A percentile compares a stretch with the other conserved stretches of the same genome.
These are phyloP conservation scores for Spisula solida DNA, from an alignment of 2,888 invertebrate genomes.

Conservation along the genomic window DNA sequence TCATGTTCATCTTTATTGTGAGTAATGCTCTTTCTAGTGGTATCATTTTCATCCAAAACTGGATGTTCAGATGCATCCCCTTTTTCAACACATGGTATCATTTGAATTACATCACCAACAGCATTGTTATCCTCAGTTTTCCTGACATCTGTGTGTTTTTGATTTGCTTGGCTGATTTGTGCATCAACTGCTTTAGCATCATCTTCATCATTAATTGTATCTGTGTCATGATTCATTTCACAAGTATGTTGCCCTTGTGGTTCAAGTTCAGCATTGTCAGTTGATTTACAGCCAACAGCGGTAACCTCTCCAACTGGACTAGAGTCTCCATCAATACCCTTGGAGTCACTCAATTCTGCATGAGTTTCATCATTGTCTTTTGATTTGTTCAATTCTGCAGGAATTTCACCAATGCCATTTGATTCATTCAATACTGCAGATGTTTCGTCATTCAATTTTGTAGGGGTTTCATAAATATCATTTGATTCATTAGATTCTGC, in stretches of 20 bases:
- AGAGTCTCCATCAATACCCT: not conserved
- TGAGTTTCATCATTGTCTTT: no score
- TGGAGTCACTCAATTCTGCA: no score
- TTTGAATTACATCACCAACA: not conserved
- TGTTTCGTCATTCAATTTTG: no score
- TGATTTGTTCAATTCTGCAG: no score
- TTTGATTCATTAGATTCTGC: no score
- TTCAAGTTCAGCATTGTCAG: not conserved
- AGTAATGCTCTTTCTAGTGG: no score
- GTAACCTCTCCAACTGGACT: not conserved
- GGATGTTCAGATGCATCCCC: no score
- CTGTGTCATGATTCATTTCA: constrained; percentile 1
- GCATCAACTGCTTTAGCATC: not conserved
- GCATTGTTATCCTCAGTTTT: not conserved
- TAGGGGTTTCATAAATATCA: no score
- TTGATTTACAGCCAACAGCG: not conserved
- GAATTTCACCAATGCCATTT: not conserved
- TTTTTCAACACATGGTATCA: not conserved
- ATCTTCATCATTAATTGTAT: not conserved
- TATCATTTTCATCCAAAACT: no score
- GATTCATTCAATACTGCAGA: no score
- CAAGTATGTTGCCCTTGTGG: not conserved
- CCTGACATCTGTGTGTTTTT: not conserved
- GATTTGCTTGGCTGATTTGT: not conserved
- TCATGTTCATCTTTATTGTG: no score